phyloP scores from a whole-genome alignment of 2,888 invertebrate genomes.

The Erebia aethiops region DNA sequence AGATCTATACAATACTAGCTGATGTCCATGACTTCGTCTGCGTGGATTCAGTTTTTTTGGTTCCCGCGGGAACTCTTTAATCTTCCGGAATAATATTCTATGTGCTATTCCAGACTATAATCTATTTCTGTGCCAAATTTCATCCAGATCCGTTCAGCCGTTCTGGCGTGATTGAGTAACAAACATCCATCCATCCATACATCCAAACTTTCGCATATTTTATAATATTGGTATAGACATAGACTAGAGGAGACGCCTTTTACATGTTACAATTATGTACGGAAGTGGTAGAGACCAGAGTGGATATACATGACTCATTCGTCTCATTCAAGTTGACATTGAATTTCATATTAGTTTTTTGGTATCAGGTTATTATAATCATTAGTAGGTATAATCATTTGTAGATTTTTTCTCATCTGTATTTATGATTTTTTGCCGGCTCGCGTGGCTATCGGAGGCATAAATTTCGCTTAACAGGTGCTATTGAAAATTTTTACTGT shows the following conservation, averaged over 20 bases:
- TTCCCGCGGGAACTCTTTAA: too few species aligned
- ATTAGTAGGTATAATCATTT: constrained; percentile 23
- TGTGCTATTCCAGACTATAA: too few species aligned
- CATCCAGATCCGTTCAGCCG: too few species aligned
- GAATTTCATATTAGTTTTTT: constrained; percentile 31
- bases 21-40: too few species aligned
- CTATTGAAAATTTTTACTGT: neutral
- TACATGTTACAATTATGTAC: constrained; percentile 18
- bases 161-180: too few species aligned
- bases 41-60: too few species aligned
- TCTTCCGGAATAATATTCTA: too few species aligned
- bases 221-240: too few species aligned
- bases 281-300: constrained; percentile 32
- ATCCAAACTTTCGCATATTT: too few species aligned
- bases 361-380: constrained; percentile 25
- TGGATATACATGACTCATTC: constrained; percentile 30
- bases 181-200: too few species aligned
- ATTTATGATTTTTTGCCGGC: constrained; percentile 20
- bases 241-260: constrained; percentile 18
- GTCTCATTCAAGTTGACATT: constrained; percentile 32
- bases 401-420: constrained; percentile 17
- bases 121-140: too few species aligned
- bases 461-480: constrained; percentile 9
- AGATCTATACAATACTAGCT: too few species aligned
- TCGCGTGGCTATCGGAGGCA: constrained; percentile 8